Evolutionary conservation across 2,888 invertebrate species (phyloP).

Genomic region (Tetrapedia diversipes): DNA sequence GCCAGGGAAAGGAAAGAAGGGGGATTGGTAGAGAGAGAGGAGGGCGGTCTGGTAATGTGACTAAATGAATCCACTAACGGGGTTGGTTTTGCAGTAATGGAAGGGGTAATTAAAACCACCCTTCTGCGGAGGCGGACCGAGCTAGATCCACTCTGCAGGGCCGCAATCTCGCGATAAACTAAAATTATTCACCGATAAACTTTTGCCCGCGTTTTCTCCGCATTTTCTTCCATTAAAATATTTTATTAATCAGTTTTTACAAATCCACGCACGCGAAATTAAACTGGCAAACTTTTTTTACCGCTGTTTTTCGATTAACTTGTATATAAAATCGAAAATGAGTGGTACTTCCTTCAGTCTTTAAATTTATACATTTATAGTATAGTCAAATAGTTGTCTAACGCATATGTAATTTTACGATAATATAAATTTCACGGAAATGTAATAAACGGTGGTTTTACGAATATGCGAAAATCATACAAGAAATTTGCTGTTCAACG

Average conservation of each 20-base stretch:
- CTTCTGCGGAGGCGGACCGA: constrained; percentile 69
- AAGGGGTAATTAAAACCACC: constrained; percentile 82
- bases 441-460: too few species aligned
- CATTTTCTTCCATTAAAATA: background rate
- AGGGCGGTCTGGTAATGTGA: constrained; percentile 77
- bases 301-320: too few species aligned
- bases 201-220: background rate
- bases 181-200: constrained; percentile 48
- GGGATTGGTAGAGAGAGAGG: constrained; percentile 29
- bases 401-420: too few species aligned
- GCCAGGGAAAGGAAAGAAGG: constrained; percentile 37
- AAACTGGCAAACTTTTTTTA: too few species aligned
- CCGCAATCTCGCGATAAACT: constrained; percentile 57
- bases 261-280: too few species aligned
- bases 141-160: constrained; percentile 59
- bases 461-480: too few species aligned
- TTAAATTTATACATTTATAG: too few species aligned
- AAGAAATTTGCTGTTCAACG: too few species aligned
- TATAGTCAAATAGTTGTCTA: too few species aligned
- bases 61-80: constrained; percentile 82
- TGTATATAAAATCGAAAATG: too few species aligned
- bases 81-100: constrained; percentile 79
- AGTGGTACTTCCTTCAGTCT: too few species aligned
- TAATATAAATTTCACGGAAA: too few species aligned
- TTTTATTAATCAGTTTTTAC: background rate